Evolutionary conservation across 2,888 invertebrate species (phyloP).

Genomic region (Tenthredo mesomela): DNA sequence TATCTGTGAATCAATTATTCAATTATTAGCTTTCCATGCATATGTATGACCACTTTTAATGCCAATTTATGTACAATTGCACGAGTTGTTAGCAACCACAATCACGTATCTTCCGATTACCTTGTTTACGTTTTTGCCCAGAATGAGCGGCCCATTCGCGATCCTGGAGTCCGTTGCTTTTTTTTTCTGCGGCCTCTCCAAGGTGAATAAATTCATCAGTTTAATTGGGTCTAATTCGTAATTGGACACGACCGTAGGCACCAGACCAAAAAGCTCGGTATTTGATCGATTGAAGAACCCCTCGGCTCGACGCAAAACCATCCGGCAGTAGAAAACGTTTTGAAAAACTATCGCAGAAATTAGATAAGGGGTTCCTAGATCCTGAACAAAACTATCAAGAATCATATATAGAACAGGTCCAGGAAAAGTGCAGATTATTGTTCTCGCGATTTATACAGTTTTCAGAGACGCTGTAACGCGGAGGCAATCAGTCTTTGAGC

Average conservation of each 20-base stretch:
- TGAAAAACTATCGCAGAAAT: not conserved
- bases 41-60: conserved; percentile 1
- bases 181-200: not conserved
- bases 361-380: not conserved
- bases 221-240: conserved; percentile 26
- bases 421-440: not conserved
- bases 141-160: not conserved
- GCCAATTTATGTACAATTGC: not conserved
- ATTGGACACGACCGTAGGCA: conserved; percentile 13
- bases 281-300: not conserved
- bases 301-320: not conserved
- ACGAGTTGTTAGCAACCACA: not conserved
- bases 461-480: not conserved
- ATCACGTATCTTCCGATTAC: not conserved
- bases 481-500: not conserved
- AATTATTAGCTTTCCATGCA: not conserved
- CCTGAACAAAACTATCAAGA: not conserved
- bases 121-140: not conserved
- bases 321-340: not conserved
- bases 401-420: not conserved
- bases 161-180: not conserved
- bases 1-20: not conserved
- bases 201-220: conserved; percentile 4
- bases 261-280: not conserved
- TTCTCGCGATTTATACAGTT: not conserved